Base-by-base conservation (phyloP, 1,140 invertebrate species). In the Cherax destructor region DNA sequence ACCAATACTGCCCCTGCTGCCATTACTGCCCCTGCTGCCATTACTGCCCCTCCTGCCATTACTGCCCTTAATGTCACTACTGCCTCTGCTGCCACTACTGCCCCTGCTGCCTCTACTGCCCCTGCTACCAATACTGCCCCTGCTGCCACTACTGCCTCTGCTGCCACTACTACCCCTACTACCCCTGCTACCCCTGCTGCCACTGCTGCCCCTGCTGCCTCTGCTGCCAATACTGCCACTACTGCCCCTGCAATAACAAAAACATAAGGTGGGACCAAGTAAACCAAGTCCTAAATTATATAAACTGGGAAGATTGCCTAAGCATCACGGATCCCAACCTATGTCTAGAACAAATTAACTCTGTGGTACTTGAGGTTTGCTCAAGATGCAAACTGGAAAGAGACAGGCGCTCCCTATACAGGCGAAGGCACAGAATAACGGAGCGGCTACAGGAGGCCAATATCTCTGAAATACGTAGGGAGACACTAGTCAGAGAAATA, bases 211-310 rank as follows among this genome's bases (percentile, higher is more conserved):
- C 76, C 76, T 21, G 18, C 41, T 47, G 16, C 77, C 77, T 13
- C 50, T 50, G 41, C 49, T 50, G 41, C 41, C 77, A 24, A 5
- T 30, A 49, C 11, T 78, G 16, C 0, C 4, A 13, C 47, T 3
- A 50, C 49, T 80, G 13, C 52, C 78, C 41, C 78, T 80, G 52
- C 52, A n/a, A n/a, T n/a, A n/a, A n/a, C n/a, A n/a, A n/a, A n/a
- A n/a, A n/a, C n/a, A n/a, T n/a, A n/a, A n/a, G n/a, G n/a, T n/a
- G n/a, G n/a, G n/a, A n/a, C n/a, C n/a, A n/a, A n/a, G n/a, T n/a
- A n/a, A n/a, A n/a, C n/a, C n/a, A n/a, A n/a, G n/a, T n/a, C n/a
- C n/a, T n/a, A n/a, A n/a, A n/a, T n/a, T n/a, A n/a, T n/a, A n/a
- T n/a, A n/a, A n/a, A n/a, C n/a, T n/a, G n/a, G n/a, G n/a, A n/a